Percentiles rank a stretch among this genome's conserved stretches.
Conservation (phyloP, 2,797 vertebrate species). For the Triplophysa bombifrons region DNA sequence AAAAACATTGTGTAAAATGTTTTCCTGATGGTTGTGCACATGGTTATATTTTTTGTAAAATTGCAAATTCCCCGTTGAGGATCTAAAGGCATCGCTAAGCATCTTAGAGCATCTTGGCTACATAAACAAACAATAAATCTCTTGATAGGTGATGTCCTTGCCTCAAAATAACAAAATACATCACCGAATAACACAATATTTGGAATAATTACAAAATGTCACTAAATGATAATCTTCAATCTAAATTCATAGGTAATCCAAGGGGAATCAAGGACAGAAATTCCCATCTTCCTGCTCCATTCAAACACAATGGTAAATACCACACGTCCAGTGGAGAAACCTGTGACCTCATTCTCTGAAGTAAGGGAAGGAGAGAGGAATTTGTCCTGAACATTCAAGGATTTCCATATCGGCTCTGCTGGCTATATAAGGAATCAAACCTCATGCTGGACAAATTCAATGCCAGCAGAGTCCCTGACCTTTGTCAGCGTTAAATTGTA, state of each 20-base stretch:
- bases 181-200: neutral
- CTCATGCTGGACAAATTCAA: slow-evolving; percentile 27
- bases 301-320: slow-evolving; percentile 23
- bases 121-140: neutral
- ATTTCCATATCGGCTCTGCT: slow-evolving; percentile 31
- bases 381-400: slow-evolving; percentile 25
- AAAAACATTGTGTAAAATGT: too few relatives aligned
- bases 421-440: slow-evolving; percentile 49
- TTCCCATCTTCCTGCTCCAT: slow-evolving; percentile 19
- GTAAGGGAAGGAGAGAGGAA: slow-evolving; percentile 42
- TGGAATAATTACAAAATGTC: too few relatives aligned
- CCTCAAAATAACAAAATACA: neutral
- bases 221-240: neutral
- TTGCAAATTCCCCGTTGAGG: too few relatives aligned
- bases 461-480: slow-evolving; percentile 28
- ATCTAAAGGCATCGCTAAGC: neutral
- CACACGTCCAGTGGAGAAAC: slow-evolving; percentile 19
- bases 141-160: neutral
- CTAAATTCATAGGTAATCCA: neutral
- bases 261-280: neutral
- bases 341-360: slow-evolving; percentile 48
- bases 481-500: slow-evolving; percentile 27
- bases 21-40: too few relatives aligned
- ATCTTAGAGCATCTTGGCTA: neutral
- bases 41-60: too few relatives aligned